Evolutionary conservation across 2,888 invertebrate genomes (phyloP).

Genomic region (Gonocerus acuteangulatus): DNA sequence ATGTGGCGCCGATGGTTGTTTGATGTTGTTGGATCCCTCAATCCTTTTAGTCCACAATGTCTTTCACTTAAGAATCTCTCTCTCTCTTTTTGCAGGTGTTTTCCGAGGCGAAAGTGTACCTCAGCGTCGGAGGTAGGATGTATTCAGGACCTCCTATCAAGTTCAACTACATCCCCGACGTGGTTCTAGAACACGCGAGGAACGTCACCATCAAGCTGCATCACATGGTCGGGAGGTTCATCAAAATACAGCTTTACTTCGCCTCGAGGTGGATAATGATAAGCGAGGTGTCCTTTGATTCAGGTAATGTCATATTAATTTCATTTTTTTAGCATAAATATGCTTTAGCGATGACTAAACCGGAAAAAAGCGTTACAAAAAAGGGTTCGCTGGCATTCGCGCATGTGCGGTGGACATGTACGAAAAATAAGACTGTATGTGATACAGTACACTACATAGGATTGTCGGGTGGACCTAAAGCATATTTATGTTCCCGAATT

Average conservation of each 20-base stretch:
- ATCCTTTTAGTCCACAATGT: too few species aligned
- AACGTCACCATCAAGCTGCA: conserved; percentile 74
- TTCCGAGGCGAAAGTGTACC: conserved; percentile 66
- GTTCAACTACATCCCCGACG: conserved; percentile 68
- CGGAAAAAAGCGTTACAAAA: too few species aligned
- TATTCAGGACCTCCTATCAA: conserved; percentile 64
- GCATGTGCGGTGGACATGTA: too few species aligned
- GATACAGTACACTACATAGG: too few species aligned
- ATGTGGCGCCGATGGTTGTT: too few species aligned
- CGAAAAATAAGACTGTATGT: too few species aligned
- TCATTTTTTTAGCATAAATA: too few species aligned
- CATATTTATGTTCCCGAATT: too few species aligned
- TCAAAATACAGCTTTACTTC: conserved; percentile 70
- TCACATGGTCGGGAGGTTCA: conserved; percentile 63
- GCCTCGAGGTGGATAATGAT: conserved; percentile 76
- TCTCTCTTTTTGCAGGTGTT: conserved; percentile 56
- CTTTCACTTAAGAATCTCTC: background rate
- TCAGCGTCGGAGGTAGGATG: conserved; percentile 64
- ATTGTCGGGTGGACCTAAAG: too few species aligned
- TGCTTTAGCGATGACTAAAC: too few species aligned
- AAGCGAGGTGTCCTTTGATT: conserved; percentile 75
- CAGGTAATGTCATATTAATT: conserved; percentile 59
- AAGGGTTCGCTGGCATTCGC: too few species aligned
- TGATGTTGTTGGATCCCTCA: too few species aligned
- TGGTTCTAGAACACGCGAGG: conserved; percentile 66